Percentiles rank a stretch among this genome's conserved stretches.
Conservation (phyloP, 92 coral and sea anemone genomes). For the Phenganax subtilis region DNA sequence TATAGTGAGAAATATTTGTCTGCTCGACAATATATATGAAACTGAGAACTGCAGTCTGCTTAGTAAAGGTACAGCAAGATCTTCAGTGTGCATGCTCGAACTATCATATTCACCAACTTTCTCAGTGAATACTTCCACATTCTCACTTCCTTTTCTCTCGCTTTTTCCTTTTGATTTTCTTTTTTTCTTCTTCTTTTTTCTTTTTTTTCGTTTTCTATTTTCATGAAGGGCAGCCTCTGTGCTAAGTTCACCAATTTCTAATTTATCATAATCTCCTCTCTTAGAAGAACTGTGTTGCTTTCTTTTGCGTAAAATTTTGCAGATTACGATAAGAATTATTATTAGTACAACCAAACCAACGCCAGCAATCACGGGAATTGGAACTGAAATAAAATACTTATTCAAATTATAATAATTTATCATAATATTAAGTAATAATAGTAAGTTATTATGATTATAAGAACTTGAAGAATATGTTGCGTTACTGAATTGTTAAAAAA, state of each 20-base stretch:
- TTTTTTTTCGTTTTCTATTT: background rate
- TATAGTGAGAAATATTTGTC: constrained; percentile 2
- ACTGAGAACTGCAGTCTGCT: constrained; percentile 18
- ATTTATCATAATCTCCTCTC: constrained; percentile 12
- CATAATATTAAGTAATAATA: too few relatives aligned
- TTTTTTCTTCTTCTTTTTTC: constrained; percentile 16
- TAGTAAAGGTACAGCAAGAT: background rate
- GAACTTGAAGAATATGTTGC: too few relatives aligned
- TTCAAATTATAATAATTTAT: too few relatives aligned
- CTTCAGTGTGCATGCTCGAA: background rate
- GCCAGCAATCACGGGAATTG: constrained; percentile 14
- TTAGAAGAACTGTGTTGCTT: background rate
- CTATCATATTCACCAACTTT: background rate
- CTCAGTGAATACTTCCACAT: background rate
- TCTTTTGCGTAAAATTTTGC: constrained; percentile 18
- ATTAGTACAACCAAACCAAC: constrained; percentile 15
- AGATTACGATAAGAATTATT: constrained; percentile 4
- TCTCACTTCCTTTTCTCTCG: background rate
- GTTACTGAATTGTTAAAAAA: too few relatives aligned
- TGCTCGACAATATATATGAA: background rate
- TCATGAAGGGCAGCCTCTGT: background rate
- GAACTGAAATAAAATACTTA: constrained; percentile 19
- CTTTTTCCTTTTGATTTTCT: constrained; percentile 19
- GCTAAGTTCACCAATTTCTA: constrained; percentile 19
- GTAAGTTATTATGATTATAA: too few relatives aligned